Base-by-base conservation (phyloP, 2,113 vertebrate genomes). In the Phrynosoma platyrhinos region DNA sequence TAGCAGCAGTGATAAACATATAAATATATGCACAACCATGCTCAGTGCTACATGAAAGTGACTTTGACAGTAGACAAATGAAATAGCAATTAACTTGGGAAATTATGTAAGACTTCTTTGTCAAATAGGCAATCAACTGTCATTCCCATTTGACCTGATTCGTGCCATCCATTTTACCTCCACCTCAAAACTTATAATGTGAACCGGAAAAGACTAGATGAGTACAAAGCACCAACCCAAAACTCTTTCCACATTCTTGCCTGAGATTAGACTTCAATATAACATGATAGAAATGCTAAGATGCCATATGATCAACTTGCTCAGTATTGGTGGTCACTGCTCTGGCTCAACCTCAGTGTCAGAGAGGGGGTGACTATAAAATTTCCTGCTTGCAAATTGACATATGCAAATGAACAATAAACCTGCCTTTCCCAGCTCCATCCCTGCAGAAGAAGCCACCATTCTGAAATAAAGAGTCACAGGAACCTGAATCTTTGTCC, bases 31-130 rank as follows among this genome's bases (percentile, higher is more conserved):
- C 23, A 79, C 21, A 68, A 23, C 64, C 69, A 23, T 66, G 58
- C 16, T 77, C 79, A 62, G 27, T 40, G 71, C 79, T 78, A 77
- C 30, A 27, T 30, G 14, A 77, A 90, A 20, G 69, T 55, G 83
- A 27, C 53, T 88, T 88, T 88, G 71, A 40, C 40, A 82, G 25
- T 77, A 30, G 75, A 14, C n/a, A 83, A 47, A 78, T 88, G 40
- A 90, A 78, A 55, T 32, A 82, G 62, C 55, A 25, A 77, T 66
- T 3, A 27, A 14, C 42, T 55, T 83, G 64, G 76, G 83, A 83
- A 82, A 83, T 68, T 32, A 30, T 53, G 40, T 71, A 53, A 55
- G 62, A n/a, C n/a, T 77, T 71, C 80, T 83, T 18, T 55, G 58
- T 42, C 23, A 76, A 64, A 66, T 62, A 42, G 25, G 27, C 16